Percentiles rank a stretch among this genome's conserved stretches.
Conservation (phyloP, 2,113 vertebrate genomes). For the Gobiocypris rarus region DNA sequence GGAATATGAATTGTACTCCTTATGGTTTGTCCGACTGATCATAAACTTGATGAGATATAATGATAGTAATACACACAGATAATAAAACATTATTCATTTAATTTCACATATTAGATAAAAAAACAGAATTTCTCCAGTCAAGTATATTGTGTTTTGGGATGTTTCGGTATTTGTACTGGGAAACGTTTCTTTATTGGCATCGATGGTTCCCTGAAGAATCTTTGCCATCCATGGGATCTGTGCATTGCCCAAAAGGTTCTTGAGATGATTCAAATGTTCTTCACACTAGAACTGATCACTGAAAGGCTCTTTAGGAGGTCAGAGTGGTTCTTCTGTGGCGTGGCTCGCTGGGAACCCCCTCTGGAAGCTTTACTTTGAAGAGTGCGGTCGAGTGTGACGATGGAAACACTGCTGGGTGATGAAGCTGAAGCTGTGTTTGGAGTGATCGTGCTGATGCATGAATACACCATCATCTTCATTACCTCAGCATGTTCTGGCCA, state of each 20-base stretch:
- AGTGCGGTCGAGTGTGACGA: not conserved
- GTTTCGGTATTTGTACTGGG: not conserved
- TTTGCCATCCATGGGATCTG: no score
- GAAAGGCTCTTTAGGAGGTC: no score
- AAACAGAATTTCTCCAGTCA: not conserved
- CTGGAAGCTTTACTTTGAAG: no score
- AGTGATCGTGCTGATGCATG: slow-evolving; percentile 30
- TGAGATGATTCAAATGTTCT: no score
- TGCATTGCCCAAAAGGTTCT: no score
- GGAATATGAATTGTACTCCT: not conserved
- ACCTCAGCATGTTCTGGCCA: slow-evolving; percentile 52
- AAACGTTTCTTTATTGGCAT: not conserved
- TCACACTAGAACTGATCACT: no score
- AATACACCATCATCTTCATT: slow-evolving; percentile 44
- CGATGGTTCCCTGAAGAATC: no score
- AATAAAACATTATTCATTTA: no score
- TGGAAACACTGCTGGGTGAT: slow-evolving; percentile 31
- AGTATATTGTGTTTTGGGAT: not conserved
- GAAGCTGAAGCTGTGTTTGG: slow-evolving; percentile 43
- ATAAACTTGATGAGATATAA: not conserved
- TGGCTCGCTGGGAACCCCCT: no score
- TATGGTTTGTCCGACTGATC: not conserved
- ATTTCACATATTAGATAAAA: not conserved
- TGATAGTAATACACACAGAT: not conserved
- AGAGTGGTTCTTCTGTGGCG: no score